Evolutionary conservation across 2,797 vertebrate species (phyloP), one percentile per base, ranked within the genome.

Genomic region (Lateolabrax maculatus): DNA sequence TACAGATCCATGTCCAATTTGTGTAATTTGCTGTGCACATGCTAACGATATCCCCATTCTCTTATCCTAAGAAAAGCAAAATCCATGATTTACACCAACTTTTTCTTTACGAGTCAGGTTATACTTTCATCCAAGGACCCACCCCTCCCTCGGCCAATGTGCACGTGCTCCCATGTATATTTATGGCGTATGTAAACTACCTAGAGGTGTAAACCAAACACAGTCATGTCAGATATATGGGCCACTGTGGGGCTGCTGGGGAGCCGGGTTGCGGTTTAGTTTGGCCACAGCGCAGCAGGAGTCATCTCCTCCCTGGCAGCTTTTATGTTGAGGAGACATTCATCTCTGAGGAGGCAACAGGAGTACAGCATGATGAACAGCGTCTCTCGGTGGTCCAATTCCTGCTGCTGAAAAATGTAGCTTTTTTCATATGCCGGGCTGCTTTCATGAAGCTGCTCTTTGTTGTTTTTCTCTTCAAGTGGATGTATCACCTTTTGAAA

Each of bases 141-240:
- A 0, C 10, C 23, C 39, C 25, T 18, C 61, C 60, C 27, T 34
- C 43, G 8, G 58, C 18, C 11, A 6, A 44, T 49, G 57, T 25
- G 21, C 57, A 48, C 41, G 37, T 48, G 44, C 55, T 58, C 57
- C 75, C 48, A 8, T 63, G 29, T 79, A 71, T 85, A 90, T 87
- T 88, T 86, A 87, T 70, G 71, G 77, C 19, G 0, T 13, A 13
- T 44, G 25, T 74, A 77, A 82, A 79, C 61, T 73, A 83, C 79
- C 82, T 80, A 79, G 66, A 80, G 81, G 53, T 88, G 75, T 53
- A 78, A 84, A 72, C 53, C 75, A 85, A 89, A 91, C 84, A 87
- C 51, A 56, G 60, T 44, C n/a, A 3, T 77, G 82, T 89, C 84
- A 89, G 89, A 92, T 87, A 57, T 89, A 90, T 76, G 72, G 41